Evolutionary conservation across 2,113 vertebrate species (phyloP).

Genomic region (Porphyrio hochstetteri): DNA sequence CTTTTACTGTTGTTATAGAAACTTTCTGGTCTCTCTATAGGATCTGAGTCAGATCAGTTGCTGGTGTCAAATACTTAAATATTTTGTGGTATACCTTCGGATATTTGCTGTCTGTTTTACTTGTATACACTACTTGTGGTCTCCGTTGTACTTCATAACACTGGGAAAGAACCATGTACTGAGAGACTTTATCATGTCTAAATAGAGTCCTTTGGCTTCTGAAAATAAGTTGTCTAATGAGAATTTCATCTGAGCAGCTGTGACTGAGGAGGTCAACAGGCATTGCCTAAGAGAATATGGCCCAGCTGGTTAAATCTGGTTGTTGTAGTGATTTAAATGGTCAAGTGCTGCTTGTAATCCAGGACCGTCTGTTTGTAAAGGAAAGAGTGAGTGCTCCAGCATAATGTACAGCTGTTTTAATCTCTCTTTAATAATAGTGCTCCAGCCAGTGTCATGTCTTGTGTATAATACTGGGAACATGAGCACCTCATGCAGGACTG

Average conservation of each 20-base stretch:
- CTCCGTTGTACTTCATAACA: constrained; percentile 34
- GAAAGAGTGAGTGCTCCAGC: constrained; percentile 88
- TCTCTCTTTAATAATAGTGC: constrained; percentile 94
- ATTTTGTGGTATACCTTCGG: background rate
- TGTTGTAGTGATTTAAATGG: constrained; percentile 95
- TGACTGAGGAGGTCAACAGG: constrained; percentile 81
- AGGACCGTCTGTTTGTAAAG: constrained; percentile 89
- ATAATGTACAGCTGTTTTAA: constrained; percentile 98
- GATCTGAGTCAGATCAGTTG: background rate
- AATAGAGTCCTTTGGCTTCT: constrained; percentile 77
- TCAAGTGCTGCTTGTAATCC: constrained; percentile 97
- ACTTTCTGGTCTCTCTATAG: background rate
- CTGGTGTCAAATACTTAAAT: constrained; percentile 26
- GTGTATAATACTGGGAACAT: constrained; percentile 73
- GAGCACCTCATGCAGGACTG: constrained; percentile 70
- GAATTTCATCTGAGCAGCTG: constrained; percentile 82
- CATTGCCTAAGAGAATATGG: constrained; percentile 87
- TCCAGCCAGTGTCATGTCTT: constrained; percentile 83
- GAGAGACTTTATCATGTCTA: constrained; percentile 70
- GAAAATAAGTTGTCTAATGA: constrained; percentile 83
- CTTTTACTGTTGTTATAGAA: background rate
- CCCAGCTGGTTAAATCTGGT: constrained; percentile 95
- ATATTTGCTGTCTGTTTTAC: constrained; percentile 30
- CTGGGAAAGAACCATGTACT: constrained; percentile 60
- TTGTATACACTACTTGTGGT: background rate